Percentiles rank a stretch among this genome's conserved stretches.
These are phyloP conservation scores for Halyomorpha halys DNA, from an alignment of 1,140 invertebrate species.

Conservation along the genomic window DNA sequence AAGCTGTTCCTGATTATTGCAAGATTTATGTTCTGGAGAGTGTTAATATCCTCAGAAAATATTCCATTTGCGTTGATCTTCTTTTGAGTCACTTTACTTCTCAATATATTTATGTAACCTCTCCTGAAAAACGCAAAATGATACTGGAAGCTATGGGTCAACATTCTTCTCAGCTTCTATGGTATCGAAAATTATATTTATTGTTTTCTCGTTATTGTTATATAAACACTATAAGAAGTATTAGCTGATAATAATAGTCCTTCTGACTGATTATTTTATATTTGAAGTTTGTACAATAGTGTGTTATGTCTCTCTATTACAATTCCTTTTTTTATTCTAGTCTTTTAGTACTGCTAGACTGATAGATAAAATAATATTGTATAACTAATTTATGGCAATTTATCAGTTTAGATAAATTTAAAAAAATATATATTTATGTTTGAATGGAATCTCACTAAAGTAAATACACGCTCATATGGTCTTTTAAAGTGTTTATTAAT, in stretches of 20 bases:
- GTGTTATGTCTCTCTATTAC: no score
- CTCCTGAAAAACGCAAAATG: conserved; percentile 36
- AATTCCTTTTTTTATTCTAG: no score
- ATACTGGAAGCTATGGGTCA: conserved; percentile 62
- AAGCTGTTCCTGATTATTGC: conserved; percentile 63
- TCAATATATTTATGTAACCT: conserved; percentile 56
- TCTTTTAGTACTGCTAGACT: no score
- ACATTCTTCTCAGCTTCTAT: conserved; percentile 81
- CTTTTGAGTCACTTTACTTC: conserved; percentile 64
- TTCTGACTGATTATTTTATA: no score
- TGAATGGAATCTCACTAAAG: no score
- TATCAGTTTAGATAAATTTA: no score
- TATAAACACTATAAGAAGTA: conserved; percentile 60
- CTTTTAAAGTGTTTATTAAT: no score
- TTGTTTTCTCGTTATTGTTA: conserved; percentile 82
- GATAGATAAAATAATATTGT: no score
- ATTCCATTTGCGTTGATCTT: conserved; percentile 70
- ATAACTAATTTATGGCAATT: no score
- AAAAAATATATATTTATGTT: no score
- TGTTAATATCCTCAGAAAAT: conserved; percentile 78
- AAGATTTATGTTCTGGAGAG: conserved; percentile 69
- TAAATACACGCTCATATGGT: no score
- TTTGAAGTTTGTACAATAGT: no score
- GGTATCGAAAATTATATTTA: conserved; percentile 85
- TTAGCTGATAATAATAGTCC: background rate